Evolutionary conservation across 2,797 vertebrate species (phyloP).

Genomic region (Urophycis tenuis): DNA sequence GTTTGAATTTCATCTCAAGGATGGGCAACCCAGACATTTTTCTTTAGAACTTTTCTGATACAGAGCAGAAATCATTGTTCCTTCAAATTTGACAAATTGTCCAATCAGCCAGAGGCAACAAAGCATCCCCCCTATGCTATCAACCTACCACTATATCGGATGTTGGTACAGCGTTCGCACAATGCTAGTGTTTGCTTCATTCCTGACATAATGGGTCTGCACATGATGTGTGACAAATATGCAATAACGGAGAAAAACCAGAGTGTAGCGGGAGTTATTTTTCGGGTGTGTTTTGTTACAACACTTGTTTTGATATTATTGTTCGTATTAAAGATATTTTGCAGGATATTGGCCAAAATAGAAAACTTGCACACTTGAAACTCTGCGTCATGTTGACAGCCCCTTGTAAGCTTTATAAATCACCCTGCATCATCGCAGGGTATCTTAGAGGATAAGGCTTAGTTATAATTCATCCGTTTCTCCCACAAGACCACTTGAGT

Average conservation of each 20-base stretch:
- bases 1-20: constrained; percentile 2
- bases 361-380: neutral
- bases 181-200: neutral
- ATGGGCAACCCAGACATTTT: neutral
- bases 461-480: neutral
- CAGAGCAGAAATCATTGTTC: constrained; percentile 5
- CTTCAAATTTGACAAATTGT: constrained; percentile 2
- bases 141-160: neutral
- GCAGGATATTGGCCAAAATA: neutral
- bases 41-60: neutral
- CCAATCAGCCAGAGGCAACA: neutral
- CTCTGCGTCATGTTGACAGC: neutral
- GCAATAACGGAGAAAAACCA: neutral
- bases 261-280: neutral
- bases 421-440: neutral
- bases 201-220: neutral
- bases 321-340: neutral
- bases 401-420: neutral
- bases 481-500: neutral
- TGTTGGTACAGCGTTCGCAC: neutral
- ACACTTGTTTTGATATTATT: neutral
- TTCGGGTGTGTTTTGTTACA: neutral
- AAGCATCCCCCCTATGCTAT: neutral
- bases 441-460: constrained; percentile 1
- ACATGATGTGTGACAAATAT: neutral